Conservation (phyloP, 64 coral and sea anemone species). For the Orbicella faveolata region DNA sequence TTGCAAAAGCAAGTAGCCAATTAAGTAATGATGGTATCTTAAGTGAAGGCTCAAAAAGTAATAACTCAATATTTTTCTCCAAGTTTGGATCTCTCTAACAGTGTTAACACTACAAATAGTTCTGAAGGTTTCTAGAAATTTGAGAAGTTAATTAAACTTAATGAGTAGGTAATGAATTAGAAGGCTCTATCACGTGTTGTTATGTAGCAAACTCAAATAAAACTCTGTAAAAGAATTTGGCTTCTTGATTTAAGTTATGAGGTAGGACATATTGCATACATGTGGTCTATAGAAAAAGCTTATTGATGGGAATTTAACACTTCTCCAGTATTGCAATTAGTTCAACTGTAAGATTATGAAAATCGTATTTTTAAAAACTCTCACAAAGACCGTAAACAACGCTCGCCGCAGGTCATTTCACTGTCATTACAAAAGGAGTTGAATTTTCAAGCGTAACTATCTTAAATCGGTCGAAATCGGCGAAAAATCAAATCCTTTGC, state of each 20-base stretch:
- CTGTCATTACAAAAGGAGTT: background rate
- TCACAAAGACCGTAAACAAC: slow-evolving; percentile 13
- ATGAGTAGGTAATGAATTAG: background rate
- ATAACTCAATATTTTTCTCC: background rate
- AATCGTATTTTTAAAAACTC: background rate
- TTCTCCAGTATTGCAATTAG: background rate
- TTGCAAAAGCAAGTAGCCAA: background rate
- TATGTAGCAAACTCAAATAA: background rate
- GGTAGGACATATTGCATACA: background rate
- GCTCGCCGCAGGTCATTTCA: background rate
- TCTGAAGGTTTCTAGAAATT: background rate
- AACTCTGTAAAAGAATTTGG: background rate
- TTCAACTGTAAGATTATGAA: background rate
- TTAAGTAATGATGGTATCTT: no score
- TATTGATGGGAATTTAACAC: background rate
- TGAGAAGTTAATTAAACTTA: background rate
- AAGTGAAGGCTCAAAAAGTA: background rate
- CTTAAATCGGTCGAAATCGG: background rate
- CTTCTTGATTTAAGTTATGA: background rate
- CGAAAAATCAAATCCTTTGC: background rate
- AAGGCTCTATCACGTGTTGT: slow-evolving; percentile 4
- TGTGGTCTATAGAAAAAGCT: no score
- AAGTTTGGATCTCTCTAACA: background rate
- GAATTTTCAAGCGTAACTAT: background rate
- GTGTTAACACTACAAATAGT: background rate